A percentile compares a stretch with the other conserved stretches of the same genome.
phyloP scores from a whole-genome alignment of 2,888 invertebrate genomes.

The Phaonia tiefii region DNA sequence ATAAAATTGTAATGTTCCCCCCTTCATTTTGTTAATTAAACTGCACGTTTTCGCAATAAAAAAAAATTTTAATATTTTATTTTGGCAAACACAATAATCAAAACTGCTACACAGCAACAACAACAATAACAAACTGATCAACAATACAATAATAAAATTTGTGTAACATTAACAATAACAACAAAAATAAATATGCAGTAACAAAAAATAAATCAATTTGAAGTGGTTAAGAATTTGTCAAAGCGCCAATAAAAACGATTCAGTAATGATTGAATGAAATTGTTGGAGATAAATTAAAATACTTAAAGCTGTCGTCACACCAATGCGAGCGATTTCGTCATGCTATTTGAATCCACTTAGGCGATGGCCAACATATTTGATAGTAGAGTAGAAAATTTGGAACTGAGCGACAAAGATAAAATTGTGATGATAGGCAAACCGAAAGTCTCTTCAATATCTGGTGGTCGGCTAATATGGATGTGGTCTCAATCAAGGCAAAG shows the following conservation, averaged over 20 bases:
- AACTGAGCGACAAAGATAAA: too few relatives aligned
- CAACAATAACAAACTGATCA: neutral
- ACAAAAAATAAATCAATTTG: constrained; percentile 66
- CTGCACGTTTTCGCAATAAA: constrained; percentile 44
- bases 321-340: too few relatives aligned
- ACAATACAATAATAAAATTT: constrained; percentile 7
- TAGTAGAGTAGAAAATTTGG: too few relatives aligned
- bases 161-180: neutral
- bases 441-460: too few relatives aligned
- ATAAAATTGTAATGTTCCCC: neutral
- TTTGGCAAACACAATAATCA: constrained; percentile 24
- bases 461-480: too few relatives aligned
- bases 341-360: too few relatives aligned
- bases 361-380: too few relatives aligned
- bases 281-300: too few relatives aligned
- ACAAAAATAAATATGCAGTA: constrained; percentile 34
- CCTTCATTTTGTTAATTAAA: neutral
- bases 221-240: constrained; percentile 68
- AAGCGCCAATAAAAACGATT: constrained; percentile 64
- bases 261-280: too few relatives aligned
- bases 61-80: constrained; percentile 7
- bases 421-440: too few relatives aligned
- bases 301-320: too few relatives aligned
- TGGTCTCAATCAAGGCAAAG: too few relatives aligned
- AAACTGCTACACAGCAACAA: neutral